Base-by-base conservation (phyloP, 2,113 vertebrate species). In the Larimichthys crocea region DNA sequence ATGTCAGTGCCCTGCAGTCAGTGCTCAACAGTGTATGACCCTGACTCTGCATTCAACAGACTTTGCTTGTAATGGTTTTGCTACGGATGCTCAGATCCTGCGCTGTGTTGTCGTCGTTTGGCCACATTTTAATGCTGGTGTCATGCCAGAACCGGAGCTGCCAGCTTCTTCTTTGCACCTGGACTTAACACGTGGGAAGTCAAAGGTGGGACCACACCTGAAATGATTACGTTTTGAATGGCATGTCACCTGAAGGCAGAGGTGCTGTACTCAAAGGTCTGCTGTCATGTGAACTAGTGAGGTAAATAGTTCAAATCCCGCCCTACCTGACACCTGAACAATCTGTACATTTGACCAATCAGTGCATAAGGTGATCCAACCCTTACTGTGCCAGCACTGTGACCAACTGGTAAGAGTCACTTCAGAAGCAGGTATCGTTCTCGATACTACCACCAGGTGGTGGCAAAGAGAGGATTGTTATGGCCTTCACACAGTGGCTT, bases 21-120 rank as follows among this genome's bases (percentile, higher is more conserved):
- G 74, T 70, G 62, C 60, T 74, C 24, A 66, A 76, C 59, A 29
- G 29, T 14, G 44, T n/a, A 57, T 67, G 84, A 74, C 55, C 61
- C 64, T 24, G 50, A 76, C 52, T 69, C 59, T 63, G 46, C 15
- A 63, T 26, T 62, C 64, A 29, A 29, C 65, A 52, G 69, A 49
- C 35, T 42, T 19, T 5, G 22, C 19, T 35, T 69, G 49, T 52
- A 73, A 60, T 56, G 57, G 12, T 12, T 57, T 29, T 56, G 55
- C 40, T 40, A 12, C 14, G 1, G 72, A 64, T 59, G n/a, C 49
- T 68, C 44, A 60, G 10, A 66, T 26, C 40, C 19, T 49, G 53
- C 16, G 10, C 44, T 35, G 60, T 57, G 55, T 31, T 52, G 15
- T 42, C 5, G 22, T 15, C 5, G 22, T 15, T 15, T 44, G 44